phyloP scores from a whole-genome alignment of 2,888 invertebrate species.

The Drosophila lacicola region DNA sequence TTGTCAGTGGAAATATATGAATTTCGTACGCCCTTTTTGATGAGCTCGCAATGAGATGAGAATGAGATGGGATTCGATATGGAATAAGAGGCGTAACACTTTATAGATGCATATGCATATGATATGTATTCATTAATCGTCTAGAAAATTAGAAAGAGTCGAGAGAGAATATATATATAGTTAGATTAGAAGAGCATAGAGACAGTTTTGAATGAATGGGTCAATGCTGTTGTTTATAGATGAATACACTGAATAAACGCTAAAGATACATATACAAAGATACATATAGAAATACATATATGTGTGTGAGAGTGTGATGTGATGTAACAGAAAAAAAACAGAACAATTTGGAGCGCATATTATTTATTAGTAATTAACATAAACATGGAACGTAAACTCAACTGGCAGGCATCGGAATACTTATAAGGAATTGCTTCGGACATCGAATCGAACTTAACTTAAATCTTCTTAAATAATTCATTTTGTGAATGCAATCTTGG shows the following conservation, averaged over 20 bases:
- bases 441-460: constrained; percentile 59
- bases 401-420: constrained; percentile 60
- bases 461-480: constrained; percentile 17
- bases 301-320: constrained; percentile 9
- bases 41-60: constrained; percentile 65
- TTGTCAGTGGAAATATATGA: constrained; percentile 40
- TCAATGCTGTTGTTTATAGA: constrained; percentile 29
- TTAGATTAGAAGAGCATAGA: constrained; percentile 82
- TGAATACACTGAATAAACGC: constrained; percentile 54
- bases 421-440: constrained; percentile 32
- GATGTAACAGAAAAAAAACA: constrained; percentile 9
- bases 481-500: background rate
- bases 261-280: constrained; percentile 46
- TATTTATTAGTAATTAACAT: constrained; percentile 62
- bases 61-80: constrained; percentile 36
- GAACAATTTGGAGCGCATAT: constrained; percentile 39
- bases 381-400: constrained; percentile 67
- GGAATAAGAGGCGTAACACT: constrained; percentile 58
- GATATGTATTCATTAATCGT: constrained; percentile 83
- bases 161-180: constrained; percentile 79
- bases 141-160: constrained; percentile 84
- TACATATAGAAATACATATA: constrained; percentile 30
- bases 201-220: constrained; percentile 55
- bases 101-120: constrained; percentile 69
- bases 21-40: constrained; percentile 42